Evolutionary conservation across 1,140 invertebrate species (phyloP), one percentile per base, ranked within the genome.

Genomic region (Camponotus pennsylvanicus): DNA sequence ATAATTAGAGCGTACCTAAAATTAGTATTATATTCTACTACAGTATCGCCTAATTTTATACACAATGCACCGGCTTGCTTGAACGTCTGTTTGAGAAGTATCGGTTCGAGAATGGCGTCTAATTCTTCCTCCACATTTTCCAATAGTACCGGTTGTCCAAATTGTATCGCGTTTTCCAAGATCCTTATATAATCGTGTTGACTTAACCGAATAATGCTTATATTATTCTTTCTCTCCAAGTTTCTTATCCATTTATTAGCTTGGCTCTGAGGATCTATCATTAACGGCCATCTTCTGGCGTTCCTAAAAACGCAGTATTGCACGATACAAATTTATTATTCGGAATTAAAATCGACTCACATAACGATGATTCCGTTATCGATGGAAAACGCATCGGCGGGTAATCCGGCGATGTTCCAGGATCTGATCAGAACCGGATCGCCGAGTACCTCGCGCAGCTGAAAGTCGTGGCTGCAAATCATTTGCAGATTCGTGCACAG

Each of bases 201-300:
- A 78, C 96, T 97, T 42, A 98, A 95, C 86, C 98, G 97, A 61
- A 98, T 97, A 8, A 99, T 96, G 84, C 97, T 97, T 37, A 99
- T 94, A 94, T 98, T 98, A 86, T 98, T 98, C 18, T 97, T 96
- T 91, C 98, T 98, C 94, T 99, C 98, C 97, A 98, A 97, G 93
- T 98, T 99, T 95, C 98, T 99, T 6, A 99, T 96, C 98, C 98
- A 99, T 93, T 98, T 98, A 89, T 98, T 99, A 0, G 98, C 98
- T 95, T 99, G 98, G 9, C 97, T 97, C 95, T 99, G 98, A 0
- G 98, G 98, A 95, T 99, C 99, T 90, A 99, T 99, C 97, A 99
- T 98, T 21, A 99, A 93, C 0, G 98, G 98, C 97, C 98, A 98
- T 87, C 98, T 96, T 86, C 98, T 96, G 5, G 98, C 96, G 93